Base-by-base conservation (phyloP, 2,888 invertebrate species). In the Romanomermis culicivorax region DNA sequence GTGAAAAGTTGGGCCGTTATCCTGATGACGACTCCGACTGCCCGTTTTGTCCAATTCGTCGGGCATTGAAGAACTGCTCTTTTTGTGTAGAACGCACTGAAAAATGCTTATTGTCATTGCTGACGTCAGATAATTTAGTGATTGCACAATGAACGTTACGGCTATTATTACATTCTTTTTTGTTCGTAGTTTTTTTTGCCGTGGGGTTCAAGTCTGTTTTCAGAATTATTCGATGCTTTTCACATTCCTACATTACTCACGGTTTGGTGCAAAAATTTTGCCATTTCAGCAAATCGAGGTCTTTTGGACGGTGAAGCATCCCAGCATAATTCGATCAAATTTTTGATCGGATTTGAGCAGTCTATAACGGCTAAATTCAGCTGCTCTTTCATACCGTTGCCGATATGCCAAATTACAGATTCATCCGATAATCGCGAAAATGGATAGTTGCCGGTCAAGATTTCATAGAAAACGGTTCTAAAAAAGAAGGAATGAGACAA, bases 1-100 rank as follows among this genome's bases (percentile, higher is more conserved):
- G n/a, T n/a, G n/a, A n/a, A n/a, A n/a, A n/a, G n/a, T n/a, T n/a
- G n/a, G n/a, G n/a, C n/a, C n/a, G n/a, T n/a, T n/a, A n/a, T n/a
- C n/a, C n/a, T n/a, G n/a, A n/a, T n/a, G n/a, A n/a, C n/a, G n/a
- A n/a, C n/a, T n/a, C n/a, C n/a, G n/a, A n/a, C n/a, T 26, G 25
- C 62, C 62, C 14, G 60, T 51, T 30, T 57, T 58, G 58, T 68
- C 60, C 26, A 70, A 59, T 27, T 62, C 59, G 51, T 69, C 69
- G 2, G 70, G 70, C 30, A 68, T 66, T 1, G 70, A 70, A 2
- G 65, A 65, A 55, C 70, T 70, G 61, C 68, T 69, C 14, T 65
- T 61, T 56, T 68, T 68, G 59, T 69, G 65, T 42, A 68, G 63
- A 14, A 2, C 52, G 27, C 29, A 43, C 55, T 47, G n/a, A 63